A percentile compares a stretch with the other conserved stretches of the same genome.
phyloP scores from a whole-genome alignment of 2,888 invertebrate genomes.

The Physocephala rufipes region DNA sequence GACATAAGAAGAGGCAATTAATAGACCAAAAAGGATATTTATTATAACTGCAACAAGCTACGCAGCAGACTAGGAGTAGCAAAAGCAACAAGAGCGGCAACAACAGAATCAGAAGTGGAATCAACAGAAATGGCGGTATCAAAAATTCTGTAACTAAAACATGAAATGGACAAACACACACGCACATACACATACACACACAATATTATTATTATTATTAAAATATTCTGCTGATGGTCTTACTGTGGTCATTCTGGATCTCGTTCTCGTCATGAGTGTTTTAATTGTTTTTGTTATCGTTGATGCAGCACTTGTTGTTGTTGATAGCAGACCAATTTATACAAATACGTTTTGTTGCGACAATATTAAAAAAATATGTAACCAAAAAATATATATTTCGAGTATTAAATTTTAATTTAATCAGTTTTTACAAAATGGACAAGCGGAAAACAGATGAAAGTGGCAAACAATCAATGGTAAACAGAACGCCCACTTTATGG shows the following conservation, averaged over 20 bases:
- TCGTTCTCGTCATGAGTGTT: neutral
- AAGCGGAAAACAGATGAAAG: no score
- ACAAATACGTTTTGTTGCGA: neutral
- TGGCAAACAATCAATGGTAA: no score
- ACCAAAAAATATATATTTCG: conserved; percentile 44
- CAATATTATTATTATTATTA: conserved; percentile 16
- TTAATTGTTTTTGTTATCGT: conserved; percentile 7
- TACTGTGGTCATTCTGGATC: conserved; percentile 23
- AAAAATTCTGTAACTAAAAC: conserved; percentile 33
- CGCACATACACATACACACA: conserved; percentile 39
- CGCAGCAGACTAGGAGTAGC: conserved; percentile 8
- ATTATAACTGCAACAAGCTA: conserved; percentile 55
- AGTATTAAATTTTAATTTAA: conserved; percentile 50
- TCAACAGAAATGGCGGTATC: conserved; percentile 17
- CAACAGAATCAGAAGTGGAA: neutral
- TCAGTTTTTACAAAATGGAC: no score
- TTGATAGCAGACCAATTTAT: neutral
- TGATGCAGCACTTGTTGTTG: neutral
- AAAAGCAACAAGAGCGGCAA: conserved; percentile 15
- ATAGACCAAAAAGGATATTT: conserved; percentile 54
- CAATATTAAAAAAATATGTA: conserved; percentile 14
- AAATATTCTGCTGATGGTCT: conserved; percentile 30
- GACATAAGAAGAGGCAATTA: conserved; percentile 48
- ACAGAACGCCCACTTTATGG: no score
- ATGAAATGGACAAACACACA: neutral